Base-by-base conservation (phyloP, 2,797 vertebrate species). In the Pseudochirops cupreus region DNA sequence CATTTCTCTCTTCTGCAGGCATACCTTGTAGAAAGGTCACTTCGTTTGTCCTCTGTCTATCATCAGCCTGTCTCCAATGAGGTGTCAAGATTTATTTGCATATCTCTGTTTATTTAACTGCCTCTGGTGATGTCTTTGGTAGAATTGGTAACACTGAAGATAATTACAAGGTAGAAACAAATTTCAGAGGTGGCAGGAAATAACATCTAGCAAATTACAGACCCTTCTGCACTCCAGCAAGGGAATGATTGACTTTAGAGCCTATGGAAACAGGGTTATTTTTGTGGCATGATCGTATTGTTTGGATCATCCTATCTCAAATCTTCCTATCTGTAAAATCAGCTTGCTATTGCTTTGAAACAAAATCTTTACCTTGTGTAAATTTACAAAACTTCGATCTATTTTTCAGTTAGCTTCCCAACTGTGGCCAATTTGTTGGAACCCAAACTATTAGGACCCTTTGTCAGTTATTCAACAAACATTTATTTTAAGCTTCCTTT, bases 141-240 rank as follows among this genome's bases (percentile, higher is more conserved):
- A n/a, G 33, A 97, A 67, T 91, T 57, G 92, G 91, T 59, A 98
- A 95, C 95, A 93, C 29, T 91, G 94, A 95, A 91, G 33, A 94
- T 91, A 98, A 96, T 94, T 97, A 94, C 96, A 93, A 97, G 46
- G 46, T 91, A 97, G 12, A 10, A 92, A 0, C 96, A 95, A 28
- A 97, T 95, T 98, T 98, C 92, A 52, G 4, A 92, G 91, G 50
- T 33, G 95, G 62, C 74, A 96, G 97, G 59, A 97, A 98, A 97
- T 92, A 93, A 13, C 28, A 95, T 93, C 53, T 90, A 87, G 21
- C 91, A 95, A 98, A 92, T 56, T 96, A 56, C 4, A 33, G 11
- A 96, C 74, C 28, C 93, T 94, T 94, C 50, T 91, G 54, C 6
- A 87, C 33, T 95, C 92, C 82, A 91, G 59, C 33, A 93, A 94